A percentile compares a stretch with the other conserved stretches of the same genome.
These are phyloP conservation scores for Diceros bicornis DNA, from an alignment of 2,797 vertebrate genomes.

Conservation along the genomic window DNA sequence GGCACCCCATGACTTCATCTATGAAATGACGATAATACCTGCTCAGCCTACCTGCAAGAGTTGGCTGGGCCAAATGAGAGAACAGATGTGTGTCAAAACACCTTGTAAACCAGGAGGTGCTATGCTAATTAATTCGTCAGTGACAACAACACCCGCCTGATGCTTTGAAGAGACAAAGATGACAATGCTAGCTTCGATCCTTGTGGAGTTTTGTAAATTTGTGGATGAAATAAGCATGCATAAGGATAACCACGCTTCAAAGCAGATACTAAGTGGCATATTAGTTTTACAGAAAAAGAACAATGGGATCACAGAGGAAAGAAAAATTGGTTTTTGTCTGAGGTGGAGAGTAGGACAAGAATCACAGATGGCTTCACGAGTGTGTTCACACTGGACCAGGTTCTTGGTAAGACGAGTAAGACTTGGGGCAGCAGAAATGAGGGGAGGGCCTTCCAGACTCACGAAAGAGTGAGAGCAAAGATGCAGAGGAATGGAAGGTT, in stretches of 20 bases:
- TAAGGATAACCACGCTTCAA: slow-evolving; percentile 35
- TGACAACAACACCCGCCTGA: not conserved
- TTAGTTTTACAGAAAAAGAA: not conserved
- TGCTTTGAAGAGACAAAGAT: not conserved
- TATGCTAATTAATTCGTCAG: not conserved
- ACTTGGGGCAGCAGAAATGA: not conserved
- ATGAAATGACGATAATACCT: not conserved
- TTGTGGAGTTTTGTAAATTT: slow-evolving; percentile 1
- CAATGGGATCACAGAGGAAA: not conserved
- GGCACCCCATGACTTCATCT: not conserved
- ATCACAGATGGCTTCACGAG: not conserved
- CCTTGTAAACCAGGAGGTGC: not conserved
- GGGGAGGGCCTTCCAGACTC: not conserved
- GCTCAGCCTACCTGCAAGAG: not conserved
- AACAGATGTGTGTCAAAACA: not conserved
- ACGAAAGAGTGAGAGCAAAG: not conserved
- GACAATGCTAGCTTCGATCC: not conserved
- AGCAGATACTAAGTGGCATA: not conserved
- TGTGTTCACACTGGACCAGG: not conserved
- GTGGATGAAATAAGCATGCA: slow-evolving; percentile 22
- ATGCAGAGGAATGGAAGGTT: not conserved
- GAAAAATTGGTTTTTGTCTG: not conserved
- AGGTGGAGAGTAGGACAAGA: not conserved
- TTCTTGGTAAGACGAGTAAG: not conserved
- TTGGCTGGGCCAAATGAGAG: not conserved